Evolutionary conservation across 2,888 invertebrate genomes (phyloP).

Genomic region (Anodontia alba): DNA sequence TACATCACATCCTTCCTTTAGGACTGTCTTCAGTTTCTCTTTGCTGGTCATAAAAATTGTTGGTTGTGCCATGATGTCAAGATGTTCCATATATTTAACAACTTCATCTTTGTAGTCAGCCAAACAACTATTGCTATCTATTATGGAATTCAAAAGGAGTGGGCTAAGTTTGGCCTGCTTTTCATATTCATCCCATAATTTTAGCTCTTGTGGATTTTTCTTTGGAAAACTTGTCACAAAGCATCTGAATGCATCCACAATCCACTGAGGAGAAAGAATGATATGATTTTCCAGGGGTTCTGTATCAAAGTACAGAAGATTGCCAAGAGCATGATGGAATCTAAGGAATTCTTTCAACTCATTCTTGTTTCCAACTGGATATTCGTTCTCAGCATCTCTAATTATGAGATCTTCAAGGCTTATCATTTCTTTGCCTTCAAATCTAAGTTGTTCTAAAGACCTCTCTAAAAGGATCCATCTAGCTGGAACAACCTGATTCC

Average conservation of each 20-base stretch:
- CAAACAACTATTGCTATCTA: constrained; percentile 27
- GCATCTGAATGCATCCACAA: constrained; percentile 52
- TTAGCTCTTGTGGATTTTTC: constrained; percentile 24
- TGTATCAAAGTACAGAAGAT: constrained; percentile 46
- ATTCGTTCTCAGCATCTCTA: constrained; percentile 17
- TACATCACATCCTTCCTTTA: not conserved
- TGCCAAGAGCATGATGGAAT: constrained; percentile 52
- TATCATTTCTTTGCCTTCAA: constrained; percentile 33
- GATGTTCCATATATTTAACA: constrained; percentile 47
- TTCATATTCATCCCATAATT: constrained; percentile 33
- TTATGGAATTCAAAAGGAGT: constrained; percentile 35
- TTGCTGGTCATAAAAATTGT: not conserved
- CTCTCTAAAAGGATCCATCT: constrained; percentile 54
- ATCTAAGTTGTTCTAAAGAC: constrained; percentile 27
- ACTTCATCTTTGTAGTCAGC: constrained; percentile 31
- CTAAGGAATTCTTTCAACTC: constrained; percentile 34
- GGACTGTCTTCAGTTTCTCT: not conserved
- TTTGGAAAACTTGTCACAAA: constrained; percentile 41
- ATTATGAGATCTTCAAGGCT: constrained; percentile 27
- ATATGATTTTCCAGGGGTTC: constrained; percentile 29
- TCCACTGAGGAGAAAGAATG: constrained; percentile 53
- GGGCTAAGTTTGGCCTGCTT: constrained; percentile 28
- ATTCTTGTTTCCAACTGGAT: constrained; percentile 13
- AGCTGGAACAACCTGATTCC: constrained; percentile 43
- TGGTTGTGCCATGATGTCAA: constrained; percentile 50